Base-by-base conservation (phyloP, 2,113 vertebrate species). In the Piaya cayana region DNA sequence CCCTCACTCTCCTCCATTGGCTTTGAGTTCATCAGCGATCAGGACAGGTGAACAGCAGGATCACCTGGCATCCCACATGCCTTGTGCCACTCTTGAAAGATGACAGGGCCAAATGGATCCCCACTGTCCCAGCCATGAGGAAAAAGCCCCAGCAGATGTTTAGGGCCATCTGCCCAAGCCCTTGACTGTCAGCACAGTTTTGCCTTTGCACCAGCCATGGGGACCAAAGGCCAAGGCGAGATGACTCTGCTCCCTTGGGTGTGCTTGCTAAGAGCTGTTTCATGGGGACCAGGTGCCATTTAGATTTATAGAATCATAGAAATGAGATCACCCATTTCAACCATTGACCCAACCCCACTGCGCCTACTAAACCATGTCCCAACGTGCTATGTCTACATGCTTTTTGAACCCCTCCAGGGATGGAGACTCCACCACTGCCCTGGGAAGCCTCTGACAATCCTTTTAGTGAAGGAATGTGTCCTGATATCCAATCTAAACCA, bases 31-130 rank as follows among this genome's bases (percentile, higher is more conserved):
- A 26, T 45, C 45, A 14, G 17, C 3, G 6, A 26, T 4, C 25
- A 23, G 63, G 13, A 26, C 21, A 36, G 32, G 37, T 2, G 12
- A 68, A 90, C 68, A 47, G 58, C 23, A 71, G 19, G 43, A 58
- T n/a, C 69, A 11, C 22, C 18, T 42, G 26, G 65, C 49, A 42
- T 52, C 56, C 37, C 7, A 1, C 11, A 1, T 39, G 8, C 21
- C 29, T 55, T 16, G 15, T 45, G 74, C 20, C 42, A 19, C 42
- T 9, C 27, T 26, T 13, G 20, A 49, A 43, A 15, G 37, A 30
- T 32, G 22, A 20, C 0, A 0, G 47, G 42, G 16, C 19, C 55
- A 22, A 42, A 32, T 0, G 0, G 43, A 11, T 52, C 17, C n/a
- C 59, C 39, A 10, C 45, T 1, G 53, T 62, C 39, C 21, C 8